Evolutionary conservation across 2,113 vertebrate species (phyloP).

Genomic region (Gasterosteus nipponicus): DNA sequence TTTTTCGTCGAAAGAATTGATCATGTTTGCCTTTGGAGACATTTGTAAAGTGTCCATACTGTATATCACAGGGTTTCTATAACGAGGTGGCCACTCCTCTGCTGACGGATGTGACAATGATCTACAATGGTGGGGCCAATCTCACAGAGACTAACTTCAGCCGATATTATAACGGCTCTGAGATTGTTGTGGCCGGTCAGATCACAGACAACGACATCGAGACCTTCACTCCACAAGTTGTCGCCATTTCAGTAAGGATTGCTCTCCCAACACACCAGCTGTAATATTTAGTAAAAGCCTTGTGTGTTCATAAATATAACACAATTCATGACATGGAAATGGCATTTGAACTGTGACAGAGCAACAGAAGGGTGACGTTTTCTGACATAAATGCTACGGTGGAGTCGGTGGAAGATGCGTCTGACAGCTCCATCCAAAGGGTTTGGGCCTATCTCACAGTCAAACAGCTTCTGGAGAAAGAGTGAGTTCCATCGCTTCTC

Average conservation of each 20-base stretch:
- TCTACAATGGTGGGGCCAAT: constrained; percentile 75
- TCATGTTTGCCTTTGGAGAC: background rate
- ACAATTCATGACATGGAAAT: background rate
- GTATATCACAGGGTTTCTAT: constrained; percentile 84
- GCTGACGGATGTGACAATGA: constrained; percentile 81
- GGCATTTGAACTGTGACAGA: constrained; percentile 68
- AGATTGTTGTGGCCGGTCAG: constrained; percentile 86
- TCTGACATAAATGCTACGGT: constrained; percentile 43
- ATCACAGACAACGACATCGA: constrained; percentile 79
- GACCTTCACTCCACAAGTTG: constrained; percentile 76
- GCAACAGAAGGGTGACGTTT: constrained; percentile 73
- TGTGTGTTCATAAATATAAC: background rate
- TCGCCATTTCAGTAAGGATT: constrained; percentile 81
- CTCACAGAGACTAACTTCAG: constrained; percentile 84
- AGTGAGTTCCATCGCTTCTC: constrained; percentile 77
- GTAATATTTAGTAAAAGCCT: background rate
- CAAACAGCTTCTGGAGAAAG: constrained; percentile 90
- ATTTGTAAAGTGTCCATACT: background rate
- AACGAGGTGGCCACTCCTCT: constrained; percentile 86
- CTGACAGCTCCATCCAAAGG: constrained; percentile 86
- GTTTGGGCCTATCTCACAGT: constrained; percentile 97
- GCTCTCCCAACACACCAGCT: background rate
- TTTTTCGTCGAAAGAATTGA: background rate
- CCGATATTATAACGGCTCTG: constrained; percentile 87
- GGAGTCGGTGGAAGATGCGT: constrained; percentile 68